Evolutionary conservation across 2,888 invertebrate genomes (phyloP), one percentile per base, ranked within the genome.

Genomic region (Xestia c-nigrum): DNA sequence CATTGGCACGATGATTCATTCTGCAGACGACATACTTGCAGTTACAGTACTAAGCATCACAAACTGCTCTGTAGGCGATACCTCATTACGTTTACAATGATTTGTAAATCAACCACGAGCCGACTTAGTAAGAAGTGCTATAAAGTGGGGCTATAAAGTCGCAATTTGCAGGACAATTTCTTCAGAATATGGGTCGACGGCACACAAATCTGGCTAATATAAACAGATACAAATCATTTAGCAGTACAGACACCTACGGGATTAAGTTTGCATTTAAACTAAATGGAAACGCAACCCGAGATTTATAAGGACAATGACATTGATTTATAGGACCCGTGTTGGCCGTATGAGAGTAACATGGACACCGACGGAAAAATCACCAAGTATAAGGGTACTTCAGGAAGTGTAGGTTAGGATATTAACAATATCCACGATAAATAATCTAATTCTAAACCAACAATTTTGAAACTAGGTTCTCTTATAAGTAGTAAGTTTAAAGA

Each of bases 211-310:
- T 68, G 76, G 43, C 65, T 83, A 78, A 80, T 71, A 69, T 77
- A 81, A 87, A 82, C 81, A 83, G 85, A 84, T 84, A 86, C 84
- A 87, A 87, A 87, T 89, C 85, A 88, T 83, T 84, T 80, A 74
- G 74, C 52, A 67, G 67, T 75, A 55, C 78, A 43, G 57, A 87
- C 87, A 84, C 83, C 81, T 79, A 84, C 85, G 81, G 84, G 81
- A 75, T 85, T 84, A 67, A 64, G 69, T 81, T 84, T 68, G 70
- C 79, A 72, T 83, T 75, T 71, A 74, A 78, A 78, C 76, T 81
- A 72, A 83, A 85, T 83, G 72, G 77, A 77, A 80, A 81, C 64
- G 61, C 73, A 67, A 74, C 67, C 59, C 46, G 71, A 72, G 74
- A 78, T 79, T 86, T 76, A 65, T 74, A 50, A 70, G 72, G 80